Percentiles rank a stretch among this genome's conserved stretches.
These are phyloP conservation scores for Neodiprion pinetum DNA, from an alignment of 1,140 invertebrate genomes.

Conservation along the genomic window DNA sequence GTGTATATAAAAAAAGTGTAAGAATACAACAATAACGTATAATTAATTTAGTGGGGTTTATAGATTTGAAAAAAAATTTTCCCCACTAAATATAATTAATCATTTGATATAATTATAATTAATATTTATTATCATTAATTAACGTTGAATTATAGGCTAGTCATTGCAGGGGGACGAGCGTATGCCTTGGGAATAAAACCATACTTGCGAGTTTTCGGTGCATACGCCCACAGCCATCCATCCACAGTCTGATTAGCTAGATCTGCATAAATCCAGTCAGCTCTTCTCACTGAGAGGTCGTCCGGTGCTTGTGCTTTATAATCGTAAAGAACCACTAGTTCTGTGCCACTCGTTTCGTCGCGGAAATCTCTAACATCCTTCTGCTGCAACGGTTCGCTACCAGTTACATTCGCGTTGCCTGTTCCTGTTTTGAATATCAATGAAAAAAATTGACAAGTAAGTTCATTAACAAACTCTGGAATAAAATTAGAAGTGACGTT, in stretches of 20 bases:
- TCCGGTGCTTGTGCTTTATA: conserved; percentile 94
- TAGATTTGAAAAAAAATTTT: no score
- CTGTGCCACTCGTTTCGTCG: conserved; percentile 72
- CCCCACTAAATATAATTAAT: no score
- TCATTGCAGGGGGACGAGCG: conserved; percentile 91
- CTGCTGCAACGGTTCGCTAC: conserved; percentile 51
- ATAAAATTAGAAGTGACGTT: conserved; percentile 17
- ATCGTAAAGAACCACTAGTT: conserved; percentile 93
- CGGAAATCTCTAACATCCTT: conserved; percentile 57
- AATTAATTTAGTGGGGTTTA: background rate
- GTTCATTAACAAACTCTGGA: conserved; percentile 1
- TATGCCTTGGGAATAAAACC: conserved; percentile 96
- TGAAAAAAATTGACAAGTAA: conserved; percentile 15
- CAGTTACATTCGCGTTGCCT: conserved; percentile 42
- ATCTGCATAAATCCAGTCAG: conserved; percentile 95
- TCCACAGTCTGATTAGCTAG: conserved; percentile 91
- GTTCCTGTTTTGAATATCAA: conserved; percentile 38
- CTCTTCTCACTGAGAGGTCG: conserved; percentile 86
- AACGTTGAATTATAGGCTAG: conserved; percentile 70
- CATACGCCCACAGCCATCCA: conserved; percentile 95
- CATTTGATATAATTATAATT: background rate
- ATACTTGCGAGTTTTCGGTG: conserved; percentile 89
- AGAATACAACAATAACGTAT: background rate
- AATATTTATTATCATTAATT: conserved; percentile 20
- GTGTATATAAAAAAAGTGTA: background rate